phyloP scores from a whole-genome alignment of 2,113 vertebrate genomes.

The Turnix velox region DNA sequence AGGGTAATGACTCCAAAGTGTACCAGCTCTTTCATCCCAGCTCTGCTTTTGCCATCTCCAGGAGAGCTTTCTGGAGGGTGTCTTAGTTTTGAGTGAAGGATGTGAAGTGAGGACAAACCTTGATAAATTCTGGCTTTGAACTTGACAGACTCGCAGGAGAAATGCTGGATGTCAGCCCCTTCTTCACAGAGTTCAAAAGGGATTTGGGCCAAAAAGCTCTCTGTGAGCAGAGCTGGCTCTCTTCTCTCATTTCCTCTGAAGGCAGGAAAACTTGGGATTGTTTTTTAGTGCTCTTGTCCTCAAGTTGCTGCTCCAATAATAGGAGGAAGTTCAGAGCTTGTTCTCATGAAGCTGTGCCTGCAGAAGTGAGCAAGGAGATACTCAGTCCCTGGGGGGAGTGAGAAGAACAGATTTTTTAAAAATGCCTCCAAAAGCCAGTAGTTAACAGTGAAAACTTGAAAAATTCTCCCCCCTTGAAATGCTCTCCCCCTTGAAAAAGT shows the following conservation, averaged over 20 bases:
- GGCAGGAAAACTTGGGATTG: neutral
- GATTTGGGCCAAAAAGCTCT: neutral
- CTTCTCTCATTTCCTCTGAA: neutral
- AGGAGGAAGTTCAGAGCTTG: neutral
- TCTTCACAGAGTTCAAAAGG: neutral
- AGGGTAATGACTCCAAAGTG: accelerated
- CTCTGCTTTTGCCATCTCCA: accelerated
- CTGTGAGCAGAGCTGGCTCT: neutral
- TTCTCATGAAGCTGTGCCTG: neutral
- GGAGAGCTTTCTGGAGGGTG: neutral
- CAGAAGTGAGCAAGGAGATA: neutral
- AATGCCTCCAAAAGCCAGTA: neutral
- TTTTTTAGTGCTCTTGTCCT: neutral
- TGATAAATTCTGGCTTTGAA: neutral
- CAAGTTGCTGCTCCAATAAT: neutral
- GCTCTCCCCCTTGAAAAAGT: too few relatives aligned
- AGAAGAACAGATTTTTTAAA: neutral
- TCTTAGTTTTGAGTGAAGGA: neutral
- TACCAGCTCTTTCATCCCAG: accelerated
- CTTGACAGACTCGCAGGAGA: neutral
- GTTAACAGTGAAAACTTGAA: neutral
- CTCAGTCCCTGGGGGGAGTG: neutral
- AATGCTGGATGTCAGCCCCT: neutral
- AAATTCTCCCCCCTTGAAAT: neutral
- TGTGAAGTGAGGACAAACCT: neutral